Base-by-base conservation (phyloP, 2,888 invertebrate genomes). In the Eupithecia centaureata region DNA sequence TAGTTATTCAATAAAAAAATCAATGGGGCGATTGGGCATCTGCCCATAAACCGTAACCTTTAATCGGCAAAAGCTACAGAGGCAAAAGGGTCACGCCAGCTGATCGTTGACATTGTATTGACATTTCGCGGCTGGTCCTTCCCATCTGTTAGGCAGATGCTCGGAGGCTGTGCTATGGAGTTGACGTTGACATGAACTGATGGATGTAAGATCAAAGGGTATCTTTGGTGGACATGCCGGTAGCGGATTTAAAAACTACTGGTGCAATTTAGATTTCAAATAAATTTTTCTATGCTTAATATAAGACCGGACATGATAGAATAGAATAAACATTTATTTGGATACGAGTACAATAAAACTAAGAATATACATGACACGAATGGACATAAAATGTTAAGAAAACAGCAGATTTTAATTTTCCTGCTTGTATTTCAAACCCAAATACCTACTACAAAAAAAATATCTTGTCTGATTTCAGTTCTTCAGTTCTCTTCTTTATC, bases 51-150 rank as follows among this genome's bases (percentile, higher is more conserved):
- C 15, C 27, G 27, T 52, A 52, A 52, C 52, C 52, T 52, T 52
- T 27, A 27, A 27, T 5, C 5, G 27, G 5, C 51, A 51, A 32
- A 25, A 42, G n/a, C 1, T 32, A n/a, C 35, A 22, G 38, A n/a
- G n/a, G 5, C 42, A 18, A 18, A 42, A 42, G 18, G 22, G 47
- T 47, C 47, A 47, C 47, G 47, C 47, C 62, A 54, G 54, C 47
- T 64, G 70, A 65, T 65, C 60, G 66, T 70, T 66, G 60, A 38
- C 67, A 61, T 60, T 47, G 47, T 22, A 47, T 47, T 47, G 47
- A 47, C 12, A 22, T 3, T 47, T 4, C 10, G 47, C 47, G 47
- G 1, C 10, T 47, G 47, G 18, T 47, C 47, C 22, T 10, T 47
- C 22, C 22, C 47, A 47, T 47, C 47, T 47, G 47, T 47, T 22